Conservation (phyloP, 2,888 invertebrate species). For the Phasia obesa region DNA sequence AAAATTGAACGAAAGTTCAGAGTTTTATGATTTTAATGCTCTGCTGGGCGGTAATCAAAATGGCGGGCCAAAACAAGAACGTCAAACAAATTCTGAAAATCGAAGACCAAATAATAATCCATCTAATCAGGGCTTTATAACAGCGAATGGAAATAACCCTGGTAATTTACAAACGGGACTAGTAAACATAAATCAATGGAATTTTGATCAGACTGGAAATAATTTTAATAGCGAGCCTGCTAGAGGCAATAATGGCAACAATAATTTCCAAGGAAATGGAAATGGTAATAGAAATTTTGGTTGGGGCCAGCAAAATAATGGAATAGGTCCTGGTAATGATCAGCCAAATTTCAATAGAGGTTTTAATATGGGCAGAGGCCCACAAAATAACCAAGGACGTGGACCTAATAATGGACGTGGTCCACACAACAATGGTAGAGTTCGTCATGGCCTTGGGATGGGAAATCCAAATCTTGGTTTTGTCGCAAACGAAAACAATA, state of each 20-base stretch:
- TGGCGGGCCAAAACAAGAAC: background rate
- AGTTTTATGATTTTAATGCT: slow-evolving; percentile 73
- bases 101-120: background rate
- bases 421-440: slow-evolving; percentile 9
- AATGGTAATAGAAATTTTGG: slow-evolving; percentile 37
- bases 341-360: slow-evolving; percentile 19
- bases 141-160: background rate
- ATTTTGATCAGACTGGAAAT: slow-evolving; percentile 5
- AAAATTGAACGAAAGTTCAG: slow-evolving; percentile 60
- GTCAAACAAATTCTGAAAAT: background rate
- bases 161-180: slow-evolving; percentile 19
- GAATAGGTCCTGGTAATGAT: slow-evolving; percentile 15
- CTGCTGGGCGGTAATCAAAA: slow-evolving; percentile 49
- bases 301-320: slow-evolving; percentile 18
- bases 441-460: background rate
- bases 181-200: slow-evolving; percentile 47
- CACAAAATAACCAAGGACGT: slow-evolving; percentile 24
- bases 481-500: slow-evolving; percentile 22
- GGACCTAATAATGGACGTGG: slow-evolving; percentile 39
- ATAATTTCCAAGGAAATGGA: slow-evolving; percentile 9
- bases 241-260: slow-evolving; percentile 21
- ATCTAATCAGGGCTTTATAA: background rate
- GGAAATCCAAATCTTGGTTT: slow-evolving; percentile 42
- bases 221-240: background rate
- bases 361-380: slow-evolving; percentile 19